Conservation (phyloP, 2,113 vertebrate genomes). For the Aleadryas rufinucha region DNA sequence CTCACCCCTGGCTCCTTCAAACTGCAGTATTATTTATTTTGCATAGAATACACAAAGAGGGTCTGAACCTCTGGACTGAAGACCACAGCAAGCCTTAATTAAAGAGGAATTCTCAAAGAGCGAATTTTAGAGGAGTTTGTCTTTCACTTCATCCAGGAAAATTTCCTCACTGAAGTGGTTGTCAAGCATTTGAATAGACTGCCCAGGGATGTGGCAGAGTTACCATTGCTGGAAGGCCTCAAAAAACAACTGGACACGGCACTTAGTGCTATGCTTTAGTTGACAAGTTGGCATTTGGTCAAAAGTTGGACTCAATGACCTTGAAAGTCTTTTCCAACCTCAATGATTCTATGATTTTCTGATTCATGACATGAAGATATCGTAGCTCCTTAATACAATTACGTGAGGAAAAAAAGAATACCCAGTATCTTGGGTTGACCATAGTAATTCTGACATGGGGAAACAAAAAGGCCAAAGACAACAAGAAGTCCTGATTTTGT, state of each 20-base stretch:
- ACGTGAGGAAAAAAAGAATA: background rate
- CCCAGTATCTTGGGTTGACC: background rate
- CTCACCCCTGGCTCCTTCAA: background rate
- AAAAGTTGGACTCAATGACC: background rate
- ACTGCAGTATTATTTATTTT: background rate
- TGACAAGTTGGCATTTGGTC: background rate
- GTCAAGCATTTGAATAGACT: background rate
- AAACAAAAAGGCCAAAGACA: background rate
- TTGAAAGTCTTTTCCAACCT: background rate
- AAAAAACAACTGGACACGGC: background rate
- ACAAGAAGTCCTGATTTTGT: background rate
- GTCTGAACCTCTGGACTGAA: background rate
- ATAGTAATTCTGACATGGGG: background rate
- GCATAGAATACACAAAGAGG: background rate
- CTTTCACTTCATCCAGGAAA: background rate
- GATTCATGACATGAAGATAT: background rate
- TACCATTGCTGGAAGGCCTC: background rate
- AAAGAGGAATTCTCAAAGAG: background rate
- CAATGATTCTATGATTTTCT: background rate
- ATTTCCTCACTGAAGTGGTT: background rate
- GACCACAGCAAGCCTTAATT: background rate
- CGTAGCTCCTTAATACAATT: background rate
- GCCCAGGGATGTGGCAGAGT: background rate
- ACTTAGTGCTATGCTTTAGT: background rate
- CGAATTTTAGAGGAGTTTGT: background rate